Evolutionary conservation across 2,888 invertebrate genomes (phyloP).

Genomic region (Zaprionus obscuricornis): DNA sequence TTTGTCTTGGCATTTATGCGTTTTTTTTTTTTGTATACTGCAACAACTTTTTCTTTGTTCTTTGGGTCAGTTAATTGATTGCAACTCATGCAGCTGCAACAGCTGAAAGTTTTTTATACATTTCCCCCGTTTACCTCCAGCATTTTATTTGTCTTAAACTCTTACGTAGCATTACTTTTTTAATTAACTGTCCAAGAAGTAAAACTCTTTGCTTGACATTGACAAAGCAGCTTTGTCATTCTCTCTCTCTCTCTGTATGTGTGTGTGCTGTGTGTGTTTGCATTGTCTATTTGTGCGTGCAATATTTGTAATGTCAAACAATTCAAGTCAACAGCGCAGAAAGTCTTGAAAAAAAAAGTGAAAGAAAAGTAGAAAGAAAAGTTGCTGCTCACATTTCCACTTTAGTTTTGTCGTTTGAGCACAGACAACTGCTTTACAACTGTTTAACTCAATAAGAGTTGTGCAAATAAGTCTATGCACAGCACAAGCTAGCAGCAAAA

Average conservation of each 20-base stretch:
- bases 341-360: conserved; percentile 33
- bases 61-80: conserved; percentile 19
- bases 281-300: conserved; percentile 58
- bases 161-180: no score
- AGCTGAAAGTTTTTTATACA: no score
- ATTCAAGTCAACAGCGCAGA: conserved; percentile 62
- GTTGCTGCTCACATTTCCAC: conserved; percentile 61
- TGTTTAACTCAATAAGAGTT: conserved; percentile 76
- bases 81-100: no score
- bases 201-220: conserved; percentile 29
- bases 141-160: no score
- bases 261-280: no score
- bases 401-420: conserved; percentile 35
- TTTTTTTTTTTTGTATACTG: no score
- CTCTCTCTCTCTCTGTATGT: no score
- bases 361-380: conserved; percentile 44
- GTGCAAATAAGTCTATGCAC: conserved; percentile 55
- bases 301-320: conserved; percentile 61
- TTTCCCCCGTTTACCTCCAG: no score
- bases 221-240: conserved; percentile 54
- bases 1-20: conserved; percentile 54
- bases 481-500: conserved; percentile 54
- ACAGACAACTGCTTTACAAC: conserved; percentile 46
- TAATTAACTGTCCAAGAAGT: conserved; percentile 49
- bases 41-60: conserved; percentile 3